phyloP scores from a whole-genome alignment of 2,113 vertebrate species.

The Callaeas wilsoni region DNA sequence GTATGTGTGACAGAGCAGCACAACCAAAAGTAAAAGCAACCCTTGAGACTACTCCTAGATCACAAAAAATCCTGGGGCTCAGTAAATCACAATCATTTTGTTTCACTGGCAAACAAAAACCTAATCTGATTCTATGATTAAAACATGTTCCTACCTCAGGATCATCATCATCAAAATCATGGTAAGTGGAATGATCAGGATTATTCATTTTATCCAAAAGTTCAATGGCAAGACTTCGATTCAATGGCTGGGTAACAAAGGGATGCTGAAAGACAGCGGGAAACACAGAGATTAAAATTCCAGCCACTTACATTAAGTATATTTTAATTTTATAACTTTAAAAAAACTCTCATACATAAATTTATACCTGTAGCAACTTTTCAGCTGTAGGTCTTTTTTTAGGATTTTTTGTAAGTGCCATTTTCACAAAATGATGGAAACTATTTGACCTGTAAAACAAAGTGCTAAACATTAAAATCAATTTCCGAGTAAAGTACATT shows the following conservation, averaged over 20 bases:
- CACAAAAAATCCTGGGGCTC: background rate
- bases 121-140: background rate
- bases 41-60: background rate
- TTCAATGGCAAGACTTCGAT: conserved; percentile 92
- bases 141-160: conserved; percentile 82
- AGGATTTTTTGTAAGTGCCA: conserved; percentile 94
- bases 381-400: conserved; percentile 97
- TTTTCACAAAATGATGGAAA: conserved; percentile 98
- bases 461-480: background rate
- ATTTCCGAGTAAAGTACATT: background rate
- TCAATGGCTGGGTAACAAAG: conserved; percentile 94
- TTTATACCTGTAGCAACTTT: conserved; percentile 89
- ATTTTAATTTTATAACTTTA: background rate
- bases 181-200: conserved; percentile 92
- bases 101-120: background rate
- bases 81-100: background rate
- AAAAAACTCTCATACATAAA: background rate
- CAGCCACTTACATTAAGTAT: background rate
- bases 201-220: conserved; percentile 96
- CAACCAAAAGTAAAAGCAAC: background rate
- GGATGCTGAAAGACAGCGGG: conserved; percentile 80
- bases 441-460: conserved; percentile 87
- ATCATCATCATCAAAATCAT: conserved; percentile 95
- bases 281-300: background rate
- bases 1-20: background rate